Percentiles rank a stretch among this genome's conserved stretches.
phyloP scores from a whole-genome alignment of 2,888 invertebrate species.

The Copidosoma aretas region DNA sequence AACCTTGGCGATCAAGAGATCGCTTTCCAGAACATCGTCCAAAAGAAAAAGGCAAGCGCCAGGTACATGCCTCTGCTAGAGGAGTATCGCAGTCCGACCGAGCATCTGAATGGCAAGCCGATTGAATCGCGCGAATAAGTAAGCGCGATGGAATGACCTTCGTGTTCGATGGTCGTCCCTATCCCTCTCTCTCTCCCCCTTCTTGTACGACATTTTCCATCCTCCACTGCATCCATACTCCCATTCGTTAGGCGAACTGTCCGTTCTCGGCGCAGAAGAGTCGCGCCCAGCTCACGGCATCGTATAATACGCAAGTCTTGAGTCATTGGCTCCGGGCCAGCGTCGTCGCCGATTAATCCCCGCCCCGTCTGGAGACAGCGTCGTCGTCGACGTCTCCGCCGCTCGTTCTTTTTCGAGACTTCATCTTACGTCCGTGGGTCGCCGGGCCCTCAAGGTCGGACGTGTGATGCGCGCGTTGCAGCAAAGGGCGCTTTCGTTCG shows the following conservation, averaged over 20 bases:
- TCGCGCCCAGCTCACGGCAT: too few relatives aligned
- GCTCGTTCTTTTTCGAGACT: background rate
- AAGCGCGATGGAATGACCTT: conserved; percentile 23
- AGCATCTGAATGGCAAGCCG: conserved; percentile 25
- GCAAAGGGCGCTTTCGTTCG: too few relatives aligned
- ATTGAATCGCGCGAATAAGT: conserved; percentile 16
- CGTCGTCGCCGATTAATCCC: conserved; percentile 33
- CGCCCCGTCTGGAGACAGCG: background rate
- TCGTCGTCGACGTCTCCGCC: background rate
- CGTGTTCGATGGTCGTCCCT: background rate
- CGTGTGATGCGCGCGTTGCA: too few relatives aligned
- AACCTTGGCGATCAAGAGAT: too few relatives aligned
- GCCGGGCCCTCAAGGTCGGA: background rate
- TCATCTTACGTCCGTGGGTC: background rate
- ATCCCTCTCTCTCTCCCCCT: background rate
- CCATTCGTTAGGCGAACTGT: conserved; percentile 23
- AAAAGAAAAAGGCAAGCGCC: too few relatives aligned
- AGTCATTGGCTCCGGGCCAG: conserved; percentile 26
- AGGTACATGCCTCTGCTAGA: too few relatives aligned
- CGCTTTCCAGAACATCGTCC: too few relatives aligned
- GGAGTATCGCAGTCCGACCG: background rate
- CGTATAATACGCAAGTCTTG: too few relatives aligned
- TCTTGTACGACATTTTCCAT: background rate
- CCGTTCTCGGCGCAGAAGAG: background rate
- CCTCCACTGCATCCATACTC: conserved; percentile 21